phyloP scores from a whole-genome alignment of 2,113 vertebrate species.

The Elaphurus davidianus region DNA sequence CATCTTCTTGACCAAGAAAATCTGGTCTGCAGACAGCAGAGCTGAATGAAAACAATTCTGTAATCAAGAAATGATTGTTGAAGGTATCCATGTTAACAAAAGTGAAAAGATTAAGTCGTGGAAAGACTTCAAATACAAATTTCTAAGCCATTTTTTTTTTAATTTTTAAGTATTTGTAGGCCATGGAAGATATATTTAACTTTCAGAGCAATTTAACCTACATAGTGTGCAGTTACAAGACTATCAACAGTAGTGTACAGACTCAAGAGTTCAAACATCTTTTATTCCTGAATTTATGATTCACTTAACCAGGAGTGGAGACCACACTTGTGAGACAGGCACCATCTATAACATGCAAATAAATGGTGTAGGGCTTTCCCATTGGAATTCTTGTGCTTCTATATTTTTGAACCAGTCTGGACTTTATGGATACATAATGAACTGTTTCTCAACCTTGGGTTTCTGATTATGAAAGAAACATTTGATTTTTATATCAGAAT shows the following conservation, averaged over 20 bases:
- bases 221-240: neutral
- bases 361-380: neutral
- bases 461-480: neutral
- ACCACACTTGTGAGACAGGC: neutral
- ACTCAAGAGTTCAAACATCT: neutral
- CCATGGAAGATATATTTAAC: constrained; percentile 1
- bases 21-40: constrained; percentile 43
- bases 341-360: neutral
- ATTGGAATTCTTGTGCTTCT: neutral
- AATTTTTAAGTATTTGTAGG: neutral
- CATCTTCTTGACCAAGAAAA: constrained; percentile 44
- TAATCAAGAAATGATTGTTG: constrained; percentile 25
- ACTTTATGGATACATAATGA: neutral
- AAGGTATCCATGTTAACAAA: neutral
- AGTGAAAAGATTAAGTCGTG: neutral
- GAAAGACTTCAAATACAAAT: constrained; percentile 46
- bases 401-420: neutral
- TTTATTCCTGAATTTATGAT: neutral
- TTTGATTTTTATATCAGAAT: neutral
- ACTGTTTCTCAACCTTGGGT: neutral
- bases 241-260: neutral
- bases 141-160: neutral
- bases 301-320: neutral
- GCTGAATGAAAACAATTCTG: constrained; percentile 8
- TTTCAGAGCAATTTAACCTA: neutral